Percentiles rank a stretch among this genome's conserved stretches.
Conservation (phyloP, 2,888 invertebrate genomes). For the Exocentrus adspersus region DNA sequence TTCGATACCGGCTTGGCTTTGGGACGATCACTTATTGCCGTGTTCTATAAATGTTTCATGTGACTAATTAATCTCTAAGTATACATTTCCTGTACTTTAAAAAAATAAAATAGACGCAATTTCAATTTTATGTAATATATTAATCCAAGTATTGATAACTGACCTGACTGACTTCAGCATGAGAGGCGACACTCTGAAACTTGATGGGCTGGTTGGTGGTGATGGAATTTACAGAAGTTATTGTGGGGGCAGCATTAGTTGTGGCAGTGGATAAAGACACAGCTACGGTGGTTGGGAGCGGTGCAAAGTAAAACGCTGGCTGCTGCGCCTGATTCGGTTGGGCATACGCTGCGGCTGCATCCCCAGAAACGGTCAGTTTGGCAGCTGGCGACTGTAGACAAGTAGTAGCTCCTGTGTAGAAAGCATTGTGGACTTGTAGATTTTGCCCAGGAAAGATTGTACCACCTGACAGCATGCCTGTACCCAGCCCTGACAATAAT, state of each 20-base stretch:
- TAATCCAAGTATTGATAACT: no score
- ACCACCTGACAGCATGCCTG: conserved; percentile 62
- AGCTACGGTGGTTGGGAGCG: conserved; percentile 58
- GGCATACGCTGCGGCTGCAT: conserved; percentile 39
- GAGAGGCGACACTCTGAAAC: conserved; percentile 64
- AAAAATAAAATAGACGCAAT: no score
- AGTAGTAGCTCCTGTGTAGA: conserved; percentile 58
- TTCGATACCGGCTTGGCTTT: conserved; percentile 84
- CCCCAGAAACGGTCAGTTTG: conserved; percentile 51
- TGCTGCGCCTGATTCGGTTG: conserved; percentile 63
- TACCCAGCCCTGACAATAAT: conserved; percentile 60
- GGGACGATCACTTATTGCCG: conserved; percentile 84
- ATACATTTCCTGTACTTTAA: no score
- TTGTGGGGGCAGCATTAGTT: conserved; percentile 34
- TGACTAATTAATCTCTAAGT: no score
- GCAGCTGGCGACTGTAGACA: conserved; percentile 55
- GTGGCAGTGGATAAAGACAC: conserved; percentile 60
- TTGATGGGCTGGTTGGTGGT: conserved; percentile 54
- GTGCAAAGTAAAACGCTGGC: conserved; percentile 65
- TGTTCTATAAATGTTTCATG: no score
- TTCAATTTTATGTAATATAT: no score
- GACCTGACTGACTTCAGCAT: conserved; percentile 69
- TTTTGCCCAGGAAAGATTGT: conserved; percentile 60
- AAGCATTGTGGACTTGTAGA: conserved; percentile 64
- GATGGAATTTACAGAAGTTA: conserved; percentile 22